phyloP scores from a whole-genome alignment of 1,140 invertebrate species.

The Pantala flavescens region DNA sequence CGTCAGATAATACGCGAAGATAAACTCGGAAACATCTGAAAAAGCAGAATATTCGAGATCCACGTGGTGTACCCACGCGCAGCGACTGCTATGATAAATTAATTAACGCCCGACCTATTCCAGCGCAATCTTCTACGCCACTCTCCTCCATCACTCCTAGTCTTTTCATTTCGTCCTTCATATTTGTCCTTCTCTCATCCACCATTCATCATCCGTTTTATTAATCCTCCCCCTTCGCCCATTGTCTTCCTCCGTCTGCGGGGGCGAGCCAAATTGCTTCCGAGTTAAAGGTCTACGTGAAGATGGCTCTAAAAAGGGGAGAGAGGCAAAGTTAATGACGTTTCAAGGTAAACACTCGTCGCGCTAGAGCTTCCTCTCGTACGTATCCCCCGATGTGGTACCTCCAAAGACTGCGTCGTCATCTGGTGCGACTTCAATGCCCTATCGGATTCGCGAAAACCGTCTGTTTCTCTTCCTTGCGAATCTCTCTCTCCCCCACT shows the following conservation, averaged over 20 bases:
- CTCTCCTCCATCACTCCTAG: not conserved
- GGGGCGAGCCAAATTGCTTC: not conserved
- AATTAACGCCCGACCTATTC: not conserved
- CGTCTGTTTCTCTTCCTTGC: too few species aligned
- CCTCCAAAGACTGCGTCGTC: not conserved
- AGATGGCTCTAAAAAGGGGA: too few species aligned
- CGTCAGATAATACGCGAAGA: too few species aligned
- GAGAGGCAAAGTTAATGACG: constrained; percentile 8
- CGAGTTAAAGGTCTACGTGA: not conserved
- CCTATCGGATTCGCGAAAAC: not conserved
- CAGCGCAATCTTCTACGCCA: not conserved
- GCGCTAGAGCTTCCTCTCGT: not conserved
- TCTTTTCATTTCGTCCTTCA: not conserved
- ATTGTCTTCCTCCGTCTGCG: not conserved
- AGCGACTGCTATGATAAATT: too few species aligned
- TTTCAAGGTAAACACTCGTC: constrained; percentile 2
- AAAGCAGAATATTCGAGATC: too few species aligned
- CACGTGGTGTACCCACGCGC: too few species aligned
- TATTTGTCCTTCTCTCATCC: not conserved
- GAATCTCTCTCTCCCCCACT: too few species aligned
- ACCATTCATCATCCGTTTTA: too few species aligned
- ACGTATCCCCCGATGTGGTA: not conserved
- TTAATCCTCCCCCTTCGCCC: not conserved
- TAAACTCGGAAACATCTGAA: too few species aligned
- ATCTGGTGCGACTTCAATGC: not conserved